Evolutionary conservation across 2,888 invertebrate species (phyloP), one percentile per base, ranked within the genome.

Genomic region (Alviniconcha strummeri): DNA sequence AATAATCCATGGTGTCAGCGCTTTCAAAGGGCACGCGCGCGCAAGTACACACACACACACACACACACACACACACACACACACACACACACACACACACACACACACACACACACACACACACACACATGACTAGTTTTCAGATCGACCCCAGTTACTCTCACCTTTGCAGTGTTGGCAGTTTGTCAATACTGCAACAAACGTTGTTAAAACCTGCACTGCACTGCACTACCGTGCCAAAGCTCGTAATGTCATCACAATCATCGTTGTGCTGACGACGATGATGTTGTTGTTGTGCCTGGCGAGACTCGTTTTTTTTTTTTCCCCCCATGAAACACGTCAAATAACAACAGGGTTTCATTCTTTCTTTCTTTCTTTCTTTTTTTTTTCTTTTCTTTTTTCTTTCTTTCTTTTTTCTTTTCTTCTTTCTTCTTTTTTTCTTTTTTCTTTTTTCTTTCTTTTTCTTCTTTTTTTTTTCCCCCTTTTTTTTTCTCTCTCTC

Each of bases 51-150:
- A 72, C 72, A 36, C 72, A 36, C 72, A 36, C 72, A 36, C 72
- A 36, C 72, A 72, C 72, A 36, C 72, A 36, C 72, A 36, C 72
- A 36, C 76, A 76, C 76, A 76, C 76, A 76, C 76, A 55, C 55
- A 55, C 55, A 55, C 76, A 55, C 76, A 55, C 76, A 55, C 76
- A 4, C 76, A 76, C 76, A 55, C 55, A 76, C 55, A 76, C 76
- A 76, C 76, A 56, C 56, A 13, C 77, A 56, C 56, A 55, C n/a
- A 55, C 56, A 9, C 56, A 56, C 56, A 55, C 77, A 55, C 57
- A n/a, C 55, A 77, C 77, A 77, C 77, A 36, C 36, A 36, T 3
- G 36, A 36, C 36, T 36, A 36, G 36, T 36, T 36, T 36, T 36
- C 36, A 36, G 36, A 36, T 36, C 36, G 36, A 36, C 36, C 36